Percentiles rank a stretch among this genome's conserved stretches.
These are phyloP conservation scores for Paramacrobiotus metropolitanus DNA, from an alignment of 1,140 invertebrate genomes.

Conservation along the genomic window DNA sequence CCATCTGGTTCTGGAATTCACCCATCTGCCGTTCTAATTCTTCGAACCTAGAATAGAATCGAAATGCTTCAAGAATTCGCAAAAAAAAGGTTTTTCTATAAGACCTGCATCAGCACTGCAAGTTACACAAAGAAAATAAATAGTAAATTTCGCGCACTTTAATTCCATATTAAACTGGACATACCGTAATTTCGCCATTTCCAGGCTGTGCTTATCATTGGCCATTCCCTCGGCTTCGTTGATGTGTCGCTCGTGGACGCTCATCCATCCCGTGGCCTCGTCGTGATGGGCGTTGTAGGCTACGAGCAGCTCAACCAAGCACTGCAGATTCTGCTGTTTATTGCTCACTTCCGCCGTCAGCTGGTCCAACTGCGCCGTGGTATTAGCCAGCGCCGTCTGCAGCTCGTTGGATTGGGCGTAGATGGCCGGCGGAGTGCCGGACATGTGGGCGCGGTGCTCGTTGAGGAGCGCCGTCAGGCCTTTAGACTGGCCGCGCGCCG, in stretches of 20 bases:
- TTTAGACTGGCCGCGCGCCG: background rate
- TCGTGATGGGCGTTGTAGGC: background rate
- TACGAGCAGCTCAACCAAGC: background rate
- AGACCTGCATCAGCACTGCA: too few relatives aligned
- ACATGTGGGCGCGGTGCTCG: background rate
- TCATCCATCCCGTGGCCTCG: background rate
- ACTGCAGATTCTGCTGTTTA: background rate
- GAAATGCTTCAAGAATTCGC: too few relatives aligned
- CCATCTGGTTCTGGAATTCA: slow-evolving; percentile 2
- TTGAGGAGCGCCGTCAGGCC: background rate
- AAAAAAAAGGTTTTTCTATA: too few relatives aligned
- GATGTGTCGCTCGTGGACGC: background rate
- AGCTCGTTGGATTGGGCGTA: slow-evolving; percentile 4
- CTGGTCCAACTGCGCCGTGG: background rate
- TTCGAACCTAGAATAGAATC: too few relatives aligned
- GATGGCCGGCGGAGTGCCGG: background rate
- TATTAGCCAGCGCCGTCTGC: background rate
- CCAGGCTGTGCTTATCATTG: background rate
- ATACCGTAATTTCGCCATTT: background rate
- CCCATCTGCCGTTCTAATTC: background rate
- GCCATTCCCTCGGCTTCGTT: background rate
- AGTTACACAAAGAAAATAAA: too few relatives aligned
- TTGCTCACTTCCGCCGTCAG: background rate
- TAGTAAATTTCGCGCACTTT: too few relatives aligned
- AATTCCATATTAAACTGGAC: too few relatives aligned